Evolutionary conservation across 1,140 invertebrate species (phyloP).

Genomic region (Aporrectodea caliginosa): DNA sequence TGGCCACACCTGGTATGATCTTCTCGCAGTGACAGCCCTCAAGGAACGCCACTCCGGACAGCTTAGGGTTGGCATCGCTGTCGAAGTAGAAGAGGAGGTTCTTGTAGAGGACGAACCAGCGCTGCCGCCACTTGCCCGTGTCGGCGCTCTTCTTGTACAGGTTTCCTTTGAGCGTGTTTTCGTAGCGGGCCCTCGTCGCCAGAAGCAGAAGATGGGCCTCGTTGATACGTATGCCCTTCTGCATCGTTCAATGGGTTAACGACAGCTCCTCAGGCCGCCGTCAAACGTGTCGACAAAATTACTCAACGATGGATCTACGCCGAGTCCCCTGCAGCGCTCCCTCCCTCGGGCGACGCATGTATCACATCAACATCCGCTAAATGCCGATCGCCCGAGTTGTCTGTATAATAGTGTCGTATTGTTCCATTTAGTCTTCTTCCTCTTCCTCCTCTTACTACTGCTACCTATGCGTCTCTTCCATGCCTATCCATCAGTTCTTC

Average conservation of each 20-base stretch:
- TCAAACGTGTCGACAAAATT: too few species aligned
- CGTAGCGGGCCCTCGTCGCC: conserved; percentile 75
- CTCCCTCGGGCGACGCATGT: too few species aligned
- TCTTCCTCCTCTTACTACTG: too few species aligned
- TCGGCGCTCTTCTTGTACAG: conserved; percentile 81
- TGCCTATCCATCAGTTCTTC: too few species aligned
- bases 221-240: conserved; percentile 71
- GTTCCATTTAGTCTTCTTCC: too few species aligned
- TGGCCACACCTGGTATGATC: conserved; percentile 58
- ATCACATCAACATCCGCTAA: too few species aligned
- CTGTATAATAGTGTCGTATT: too few species aligned
- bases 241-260: conserved; percentile 62
- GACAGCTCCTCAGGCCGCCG: not conserved
- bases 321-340: too few species aligned
- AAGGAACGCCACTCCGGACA: conserved; percentile 77
- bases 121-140: conserved; percentile 73
- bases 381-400: too few species aligned
- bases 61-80: conserved; percentile 66
- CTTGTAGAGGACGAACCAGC: conserved; percentile 88
- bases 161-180: conserved; percentile 69
- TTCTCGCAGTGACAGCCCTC: conserved; percentile 87
- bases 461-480: too few species aligned
- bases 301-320: too few species aligned
- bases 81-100: conserved; percentile 91
- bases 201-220: conserved; percentile 67